A percentile compares a stretch with the other conserved stretches of the same genome.
Conservation (phyloP, 1,140 invertebrate genomes). For the Apis mellifera region DNA sequence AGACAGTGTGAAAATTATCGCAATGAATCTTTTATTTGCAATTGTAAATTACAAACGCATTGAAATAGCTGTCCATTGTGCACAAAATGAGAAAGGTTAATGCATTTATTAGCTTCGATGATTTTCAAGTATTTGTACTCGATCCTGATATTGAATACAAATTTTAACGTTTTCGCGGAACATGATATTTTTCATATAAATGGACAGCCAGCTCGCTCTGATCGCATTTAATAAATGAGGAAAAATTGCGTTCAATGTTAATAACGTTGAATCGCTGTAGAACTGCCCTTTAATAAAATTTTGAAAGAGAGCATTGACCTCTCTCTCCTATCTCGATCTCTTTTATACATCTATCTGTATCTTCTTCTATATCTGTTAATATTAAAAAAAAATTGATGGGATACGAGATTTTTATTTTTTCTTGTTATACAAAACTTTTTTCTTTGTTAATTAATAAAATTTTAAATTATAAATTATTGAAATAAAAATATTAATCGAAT, state of each 20-base stretch:
- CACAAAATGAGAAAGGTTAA: slow-evolving; percentile 8
- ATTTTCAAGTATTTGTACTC: slow-evolving; percentile 22
- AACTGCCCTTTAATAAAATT: slow-evolving; percentile 24
- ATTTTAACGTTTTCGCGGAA: not conserved
- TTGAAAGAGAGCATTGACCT: not conserved
- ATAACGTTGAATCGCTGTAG: slow-evolving; percentile 5
- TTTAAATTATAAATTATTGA: no score
- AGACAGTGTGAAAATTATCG: not conserved
- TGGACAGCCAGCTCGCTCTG: not conserved
- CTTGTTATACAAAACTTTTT: no score
- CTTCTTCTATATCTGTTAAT: no score
- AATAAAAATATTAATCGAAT: no score
- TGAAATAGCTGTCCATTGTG: slow-evolving; percentile 6
- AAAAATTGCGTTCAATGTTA: slow-evolving; percentile 15
- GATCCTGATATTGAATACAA: slow-evolving; percentile 16
- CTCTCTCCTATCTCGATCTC: not conserved
- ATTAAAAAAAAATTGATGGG: no score
- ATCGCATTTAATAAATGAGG: slow-evolving; percentile 18
- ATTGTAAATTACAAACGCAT: slow-evolving; percentile 6
- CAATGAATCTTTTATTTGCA: not conserved
- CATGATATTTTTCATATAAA: slow-evolving; percentile 19
- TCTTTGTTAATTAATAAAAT: no score
- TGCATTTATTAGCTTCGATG: slow-evolving; percentile 20
- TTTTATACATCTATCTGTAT: no score
- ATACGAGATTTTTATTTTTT: no score